These are phyloP conservation scores for Phorcus lineatus DNA, from an alignment of 2,888 invertebrate species.

Conservation along the genomic window DNA sequence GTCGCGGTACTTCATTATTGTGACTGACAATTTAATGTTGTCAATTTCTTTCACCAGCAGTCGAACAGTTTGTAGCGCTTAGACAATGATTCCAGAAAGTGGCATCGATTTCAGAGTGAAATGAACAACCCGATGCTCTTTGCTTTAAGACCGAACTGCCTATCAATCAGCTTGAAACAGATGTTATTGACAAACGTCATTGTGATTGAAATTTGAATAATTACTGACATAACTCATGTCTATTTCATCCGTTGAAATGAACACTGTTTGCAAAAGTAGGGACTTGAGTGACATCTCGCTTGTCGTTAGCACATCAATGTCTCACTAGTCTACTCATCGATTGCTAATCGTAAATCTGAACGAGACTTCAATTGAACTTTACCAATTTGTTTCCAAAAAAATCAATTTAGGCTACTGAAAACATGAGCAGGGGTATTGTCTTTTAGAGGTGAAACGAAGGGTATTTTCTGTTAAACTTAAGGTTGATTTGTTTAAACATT, in stretches of 20 bases:
- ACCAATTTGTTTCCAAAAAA: no score
- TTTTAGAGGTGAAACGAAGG: no score
- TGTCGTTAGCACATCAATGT: no score
- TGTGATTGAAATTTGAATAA: constrained; percentile 13
- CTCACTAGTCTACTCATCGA: no score
- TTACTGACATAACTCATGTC: constrained; percentile 7
- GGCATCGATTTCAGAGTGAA: neutral
- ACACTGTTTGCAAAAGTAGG: neutral
- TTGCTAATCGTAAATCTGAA: no score
- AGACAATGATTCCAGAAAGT: neutral
- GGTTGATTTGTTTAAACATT: no score
- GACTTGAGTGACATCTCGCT: neutral
- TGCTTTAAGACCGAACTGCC: neutral
- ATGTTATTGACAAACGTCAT: constrained; percentile 13
- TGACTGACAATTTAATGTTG: neutral
- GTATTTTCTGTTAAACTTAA: no score
- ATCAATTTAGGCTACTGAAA: no score
- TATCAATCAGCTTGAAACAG: constrained; percentile 2
- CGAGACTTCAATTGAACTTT: no score
- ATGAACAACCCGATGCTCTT: neutral
- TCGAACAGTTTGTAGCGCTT: neutral
- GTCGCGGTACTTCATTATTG: neutral
- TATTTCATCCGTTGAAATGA: neutral
- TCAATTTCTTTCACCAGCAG: neutral
- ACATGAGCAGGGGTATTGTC: no score